Evolutionary conservation across 2,888 invertebrate genomes (phyloP).

Genomic region (Drosophila affinis): DNA sequence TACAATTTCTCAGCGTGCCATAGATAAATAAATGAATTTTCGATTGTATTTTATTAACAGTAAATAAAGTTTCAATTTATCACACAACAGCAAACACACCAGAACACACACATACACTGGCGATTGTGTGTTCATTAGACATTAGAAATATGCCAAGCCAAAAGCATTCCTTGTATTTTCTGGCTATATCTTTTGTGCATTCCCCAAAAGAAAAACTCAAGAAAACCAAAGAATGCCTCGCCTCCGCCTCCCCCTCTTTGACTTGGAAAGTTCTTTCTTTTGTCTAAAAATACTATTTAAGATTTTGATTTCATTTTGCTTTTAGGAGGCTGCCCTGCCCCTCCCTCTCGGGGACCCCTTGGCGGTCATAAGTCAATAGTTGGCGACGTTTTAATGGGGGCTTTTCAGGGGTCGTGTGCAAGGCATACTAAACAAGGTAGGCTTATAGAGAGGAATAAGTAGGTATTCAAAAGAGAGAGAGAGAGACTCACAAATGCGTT

Average conservation of each 20-base stretch:
- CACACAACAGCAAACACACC: slow-evolving; percentile 1
- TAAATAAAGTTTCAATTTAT: slow-evolving; percentile 66
- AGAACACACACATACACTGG: not conserved
- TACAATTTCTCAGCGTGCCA: slow-evolving; percentile 55
- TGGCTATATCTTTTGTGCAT: slow-evolving; percentile 3
- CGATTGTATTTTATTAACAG: slow-evolving; percentile 67
- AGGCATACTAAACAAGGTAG: too few relatives aligned
- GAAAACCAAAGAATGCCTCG: not conserved
- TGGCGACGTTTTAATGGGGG: slow-evolving; percentile 74
- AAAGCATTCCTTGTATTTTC: not conserved
- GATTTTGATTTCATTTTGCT: slow-evolving; percentile 64
- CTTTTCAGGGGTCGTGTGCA: slow-evolving; percentile 19
- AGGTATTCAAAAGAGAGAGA: too few relatives aligned
- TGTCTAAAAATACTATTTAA: slow-evolving; percentile 71
- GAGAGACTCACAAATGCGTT: too few relatives aligned
- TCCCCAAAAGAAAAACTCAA: not conserved
- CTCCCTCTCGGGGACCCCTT: slow-evolving; percentile 18
- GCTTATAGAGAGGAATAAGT: too few relatives aligned
- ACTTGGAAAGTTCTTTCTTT: slow-evolving; percentile 33
- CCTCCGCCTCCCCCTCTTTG: not conserved
- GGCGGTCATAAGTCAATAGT: slow-evolving; percentile 74
- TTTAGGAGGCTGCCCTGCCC: slow-evolving; percentile 37
- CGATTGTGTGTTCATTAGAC: slow-evolving; percentile 35
- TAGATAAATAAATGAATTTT: slow-evolving; percentile 60
- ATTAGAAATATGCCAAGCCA: slow-evolving; percentile 8